phyloP scores from a whole-genome alignment of 2,797 vertebrate species.

The Chloroceryle inda region DNA sequence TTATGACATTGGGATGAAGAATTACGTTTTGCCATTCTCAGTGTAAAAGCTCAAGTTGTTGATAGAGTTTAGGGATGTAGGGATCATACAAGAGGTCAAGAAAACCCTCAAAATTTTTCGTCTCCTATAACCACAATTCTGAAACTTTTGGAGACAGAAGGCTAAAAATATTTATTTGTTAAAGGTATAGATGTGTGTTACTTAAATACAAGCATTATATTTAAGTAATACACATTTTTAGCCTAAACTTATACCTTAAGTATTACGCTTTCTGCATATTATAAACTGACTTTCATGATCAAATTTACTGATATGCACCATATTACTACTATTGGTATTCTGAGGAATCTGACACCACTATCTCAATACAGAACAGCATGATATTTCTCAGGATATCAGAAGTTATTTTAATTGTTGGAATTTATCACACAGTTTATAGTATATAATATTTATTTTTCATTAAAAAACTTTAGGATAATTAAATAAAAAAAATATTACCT shows the following conservation, averaged over 20 bases:
- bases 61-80: slow-evolving; percentile 54
- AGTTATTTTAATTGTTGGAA: background rate
- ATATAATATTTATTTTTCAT: background rate
- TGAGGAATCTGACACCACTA: background rate
- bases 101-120: slow-evolving; percentile 48
- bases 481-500: background rate
- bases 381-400: background rate
- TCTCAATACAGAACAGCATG: background rate
- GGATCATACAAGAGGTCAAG: slow-evolving; percentile 53
- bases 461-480: background rate
- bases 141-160: background rate
- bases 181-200: background rate
- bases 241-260: background rate
- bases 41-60: slow-evolving; percentile 55
- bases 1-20: slow-evolving; percentile 50
- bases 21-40: background rate
- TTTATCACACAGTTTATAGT: background rate
- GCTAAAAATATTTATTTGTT: slow-evolving; percentile 2
- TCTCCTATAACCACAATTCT: slow-evolving; percentile 21
- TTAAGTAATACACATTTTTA: background rate
- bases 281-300: background rate
- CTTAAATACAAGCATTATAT: background rate
- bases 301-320: background rate
- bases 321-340: background rate
- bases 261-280: background rate